A percentile compares a stretch with the other conserved stretches of the same genome.
phyloP scores from a whole-genome alignment of 2,888 invertebrate species.

The Formica aserva region DNA sequence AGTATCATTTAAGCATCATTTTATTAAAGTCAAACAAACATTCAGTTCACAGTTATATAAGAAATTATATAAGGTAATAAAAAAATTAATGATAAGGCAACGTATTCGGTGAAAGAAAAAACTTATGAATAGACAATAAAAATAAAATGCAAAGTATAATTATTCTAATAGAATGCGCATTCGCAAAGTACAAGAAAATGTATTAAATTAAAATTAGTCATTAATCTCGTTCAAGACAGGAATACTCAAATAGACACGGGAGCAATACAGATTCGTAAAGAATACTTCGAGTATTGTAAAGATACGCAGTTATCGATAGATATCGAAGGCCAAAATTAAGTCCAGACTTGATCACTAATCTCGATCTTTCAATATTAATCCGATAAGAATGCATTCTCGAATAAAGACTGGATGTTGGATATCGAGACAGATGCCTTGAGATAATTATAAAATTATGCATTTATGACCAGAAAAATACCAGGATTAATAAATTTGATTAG shows the following conservation, averaged over 20 bases:
- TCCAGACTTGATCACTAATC: conserved; percentile 9
- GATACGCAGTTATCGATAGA: conserved; percentile 27
- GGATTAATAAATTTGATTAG: conserved; percentile 21
- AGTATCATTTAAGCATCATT: neutral
- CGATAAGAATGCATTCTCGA: conserved; percentile 21
- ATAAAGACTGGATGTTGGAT: neutral
- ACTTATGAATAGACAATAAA: neutral
- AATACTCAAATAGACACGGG: neutral
- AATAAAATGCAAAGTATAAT: neutral
- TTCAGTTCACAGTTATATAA: conserved; percentile 23
- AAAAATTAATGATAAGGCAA: conserved; percentile 16
- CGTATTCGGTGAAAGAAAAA: neutral
- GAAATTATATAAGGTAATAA: neutral
- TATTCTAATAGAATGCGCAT: neutral
- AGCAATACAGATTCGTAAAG: conserved; percentile 14
- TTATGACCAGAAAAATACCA: neutral
- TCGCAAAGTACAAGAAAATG: neutral
- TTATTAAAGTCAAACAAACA: neutral
- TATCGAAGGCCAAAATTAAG: conserved; percentile 25
- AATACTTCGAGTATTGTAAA: neutral
- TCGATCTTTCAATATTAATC: neutral
- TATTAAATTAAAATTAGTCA: neutral
- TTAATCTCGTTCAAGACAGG: conserved; percentile 3
- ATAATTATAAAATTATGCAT: neutral
- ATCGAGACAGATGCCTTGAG: neutral